Evolutionary conservation across 2,797 vertebrate genomes (phyloP).

Genomic region (Microtus agrestis): DNA sequence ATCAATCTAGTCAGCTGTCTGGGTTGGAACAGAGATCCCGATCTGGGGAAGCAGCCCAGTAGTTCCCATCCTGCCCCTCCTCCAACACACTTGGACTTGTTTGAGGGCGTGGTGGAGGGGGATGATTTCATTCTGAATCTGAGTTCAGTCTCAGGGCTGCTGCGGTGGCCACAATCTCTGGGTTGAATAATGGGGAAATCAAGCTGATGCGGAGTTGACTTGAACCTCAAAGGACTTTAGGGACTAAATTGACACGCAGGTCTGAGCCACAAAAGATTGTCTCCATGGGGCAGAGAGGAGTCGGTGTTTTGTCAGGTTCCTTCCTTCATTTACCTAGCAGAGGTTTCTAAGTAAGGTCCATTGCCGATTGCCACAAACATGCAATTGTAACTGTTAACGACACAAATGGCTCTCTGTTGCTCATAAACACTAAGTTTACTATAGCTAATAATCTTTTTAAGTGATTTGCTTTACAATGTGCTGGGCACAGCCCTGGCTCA

Average conservation of each 20-base stretch:
- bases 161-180: background rate
- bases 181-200: background rate
- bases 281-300: background rate
- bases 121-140: background rate
- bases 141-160: background rate
- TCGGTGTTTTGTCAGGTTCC: background rate
- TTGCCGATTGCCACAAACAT: background rate
- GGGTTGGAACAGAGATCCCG: background rate
- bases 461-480: background rate
- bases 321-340: background rate
- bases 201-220: background rate
- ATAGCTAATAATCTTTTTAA: background rate
- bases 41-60: background rate
- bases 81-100: background rate
- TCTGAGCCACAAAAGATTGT: background rate
- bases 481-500: background rate
- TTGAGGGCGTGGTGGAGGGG: background rate
- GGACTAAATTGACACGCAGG: background rate
- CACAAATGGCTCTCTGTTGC: background rate
- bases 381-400: background rate
- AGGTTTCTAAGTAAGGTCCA: background rate
- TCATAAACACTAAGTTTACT: conserved; percentile 1
- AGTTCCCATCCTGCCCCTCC: background rate
- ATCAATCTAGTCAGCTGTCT: background rate
- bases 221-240: background rate